Evolutionary conservation across 2,797 vertebrate genomes (phyloP), one percentile per base, ranked within the genome.

Genomic region (Streptopelia turtur): DNA sequence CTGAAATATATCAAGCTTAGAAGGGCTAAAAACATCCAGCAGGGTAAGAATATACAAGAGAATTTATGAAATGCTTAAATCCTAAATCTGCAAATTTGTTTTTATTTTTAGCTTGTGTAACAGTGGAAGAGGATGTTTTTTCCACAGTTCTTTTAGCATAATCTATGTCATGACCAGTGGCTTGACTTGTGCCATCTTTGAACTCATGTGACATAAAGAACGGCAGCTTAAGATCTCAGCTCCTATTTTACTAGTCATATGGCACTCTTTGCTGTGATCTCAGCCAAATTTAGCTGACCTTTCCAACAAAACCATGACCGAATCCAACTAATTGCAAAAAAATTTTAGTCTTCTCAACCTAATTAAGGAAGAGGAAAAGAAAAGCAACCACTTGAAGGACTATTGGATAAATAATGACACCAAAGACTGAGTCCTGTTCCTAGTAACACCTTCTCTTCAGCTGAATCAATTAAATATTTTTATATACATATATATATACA

Each of bases 281-380:
- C 75, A 61, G 28, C 45, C 57, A 74, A 82, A 90, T 92, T 89
- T 94, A 89, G 39, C 33, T 59, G 71, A 87, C 41, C 65, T 90
- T 89, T 91, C 33, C 52, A 87, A n/a, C 9, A 80, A 92, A 84
- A 83, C 25, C 60, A 85, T 45, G 49, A 68, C 57, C 79, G 22
- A 92, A 89, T n/a, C 5, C 39, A 74, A 39, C 11, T 75, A 83
- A 47, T 0, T 33, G 30, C 59, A 79, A 10, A 43, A n/a, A 69
- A 65, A 59, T 16, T 84, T 84, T 41, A 53, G 25, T 56, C 25
- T 87, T 80, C 49, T 52, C 56, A 60, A 27, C 3, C 6, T 49
- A 50, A 57, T 79, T 92, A 83, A 70, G 27, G 30, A 63, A 45
- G 20, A 71, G 8, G 23, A 43, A 80, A 16, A 81, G 59, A 60